Conservation (phyloP, 2,113 vertebrate species). For the Campylomormyrus numenius region DNA sequence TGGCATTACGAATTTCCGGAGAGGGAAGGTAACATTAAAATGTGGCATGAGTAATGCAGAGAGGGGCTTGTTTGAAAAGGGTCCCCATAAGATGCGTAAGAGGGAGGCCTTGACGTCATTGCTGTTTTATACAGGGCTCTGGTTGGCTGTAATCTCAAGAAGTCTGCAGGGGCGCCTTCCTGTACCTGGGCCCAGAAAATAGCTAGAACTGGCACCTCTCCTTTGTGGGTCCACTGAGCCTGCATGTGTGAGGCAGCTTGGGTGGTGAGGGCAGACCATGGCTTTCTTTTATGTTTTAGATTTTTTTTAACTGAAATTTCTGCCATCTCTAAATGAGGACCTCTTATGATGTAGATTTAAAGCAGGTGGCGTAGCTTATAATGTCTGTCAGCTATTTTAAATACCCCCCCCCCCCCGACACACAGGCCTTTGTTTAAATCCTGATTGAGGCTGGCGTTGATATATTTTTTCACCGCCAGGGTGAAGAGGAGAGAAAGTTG, state of each 20-base stretch:
- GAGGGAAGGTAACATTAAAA: neutral
- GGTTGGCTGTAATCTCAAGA: neutral
- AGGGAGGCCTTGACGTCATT: neutral
- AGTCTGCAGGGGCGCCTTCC: neutral
- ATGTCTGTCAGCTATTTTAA: constrained; percentile 8
- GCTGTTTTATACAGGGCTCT: neutral
- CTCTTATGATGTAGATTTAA: neutral
- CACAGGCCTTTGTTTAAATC: neutral
- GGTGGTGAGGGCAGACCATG: neutral
- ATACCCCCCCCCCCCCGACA: neutral
- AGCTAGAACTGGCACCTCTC: neutral
- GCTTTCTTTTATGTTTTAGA: neutral
- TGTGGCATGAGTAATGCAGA: neutral
- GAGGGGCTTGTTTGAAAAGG: neutral
- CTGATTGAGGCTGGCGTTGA: neutral
- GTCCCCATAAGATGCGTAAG: neutral
- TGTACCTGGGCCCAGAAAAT: neutral
- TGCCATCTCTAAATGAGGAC: constrained; percentile 5
- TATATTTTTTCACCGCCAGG: constrained; percentile 18
- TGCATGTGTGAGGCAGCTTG: neutral
- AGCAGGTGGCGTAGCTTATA: neutral
- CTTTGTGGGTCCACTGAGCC: neutral
- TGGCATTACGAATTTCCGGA: neutral
- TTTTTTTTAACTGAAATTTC: neutral
- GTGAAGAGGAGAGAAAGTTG: constrained; percentile 7